phyloP scores from a whole-genome alignment of 2,888 invertebrate species.

The Meandrusa payeni region DNA sequence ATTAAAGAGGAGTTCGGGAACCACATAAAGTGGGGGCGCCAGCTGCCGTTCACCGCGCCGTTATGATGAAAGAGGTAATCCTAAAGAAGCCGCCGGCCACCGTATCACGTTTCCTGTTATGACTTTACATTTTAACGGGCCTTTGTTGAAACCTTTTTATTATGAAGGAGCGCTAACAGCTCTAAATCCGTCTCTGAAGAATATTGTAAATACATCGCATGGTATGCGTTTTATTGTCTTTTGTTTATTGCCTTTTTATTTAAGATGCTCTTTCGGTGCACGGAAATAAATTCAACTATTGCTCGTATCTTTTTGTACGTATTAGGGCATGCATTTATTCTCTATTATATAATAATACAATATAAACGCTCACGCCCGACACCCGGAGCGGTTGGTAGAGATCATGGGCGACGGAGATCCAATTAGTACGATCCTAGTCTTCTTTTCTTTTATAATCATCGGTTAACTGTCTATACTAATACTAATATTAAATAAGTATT shows the following conservation, averaged over 20 bases:
- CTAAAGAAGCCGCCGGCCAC: constrained; percentile 56
- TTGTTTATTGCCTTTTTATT: constrained; percentile 42
- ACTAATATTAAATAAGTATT: no score
- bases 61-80: constrained; percentile 73
- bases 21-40: constrained; percentile 74
- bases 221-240: constrained; percentile 52
- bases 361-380: no score
- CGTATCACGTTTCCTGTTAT: constrained; percentile 79
- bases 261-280: constrained; percentile 27
- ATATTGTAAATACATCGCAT: constrained; percentile 46
- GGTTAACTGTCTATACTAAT: no score
- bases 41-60: constrained; percentile 70
- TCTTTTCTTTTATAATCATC: no score
- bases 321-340: neutral
- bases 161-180: constrained; percentile 62
- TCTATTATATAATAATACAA: no score
- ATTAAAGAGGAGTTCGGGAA: constrained; percentile 72
- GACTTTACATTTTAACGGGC: constrained; percentile 73
- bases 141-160: constrained; percentile 68
- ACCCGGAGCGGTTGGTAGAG: no score
- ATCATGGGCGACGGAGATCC: no score
- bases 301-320: constrained; percentile 43
- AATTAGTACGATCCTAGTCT: no score
- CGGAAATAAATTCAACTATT: constrained; percentile 19
- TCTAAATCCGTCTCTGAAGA: constrained; percentile 55